phyloP scores from a whole-genome alignment of 2,888 invertebrate genomes.

The Drosophila emarginata region DNA sequence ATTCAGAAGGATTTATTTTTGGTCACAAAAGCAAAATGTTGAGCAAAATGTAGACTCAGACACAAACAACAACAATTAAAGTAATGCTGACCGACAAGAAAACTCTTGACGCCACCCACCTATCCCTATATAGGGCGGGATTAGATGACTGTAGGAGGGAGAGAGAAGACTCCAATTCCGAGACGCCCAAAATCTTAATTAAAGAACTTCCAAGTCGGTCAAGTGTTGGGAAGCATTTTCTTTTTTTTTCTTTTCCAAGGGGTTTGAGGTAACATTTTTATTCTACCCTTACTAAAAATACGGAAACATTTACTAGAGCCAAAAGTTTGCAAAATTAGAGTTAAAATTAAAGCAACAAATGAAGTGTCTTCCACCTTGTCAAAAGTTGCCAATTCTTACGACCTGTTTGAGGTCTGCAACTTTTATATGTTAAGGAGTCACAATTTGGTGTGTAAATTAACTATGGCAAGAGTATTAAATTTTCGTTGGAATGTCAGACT shows the following conservation, averaged over 20 bases:
- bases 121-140: constrained; percentile 46
- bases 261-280: constrained; percentile 23
- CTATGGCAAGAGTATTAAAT: constrained; percentile 6
- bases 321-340: background rate
- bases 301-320: background rate
- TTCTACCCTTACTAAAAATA: background rate
- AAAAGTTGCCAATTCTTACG: too few species aligned
- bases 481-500: constrained; percentile 35
- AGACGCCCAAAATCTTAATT: constrained; percentile 77
- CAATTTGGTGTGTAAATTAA: too few species aligned
- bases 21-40: constrained; percentile 68
- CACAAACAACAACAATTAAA: constrained; percentile 72
- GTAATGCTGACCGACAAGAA: constrained; percentile 72
- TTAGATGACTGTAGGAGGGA: constrained; percentile 31
- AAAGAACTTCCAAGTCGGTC: constrained; percentile 74
- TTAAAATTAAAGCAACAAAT: too few species aligned
- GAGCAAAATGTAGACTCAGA: constrained; percentile 53
- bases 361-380: too few species aligned
- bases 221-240: constrained; percentile 45
- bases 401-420: background rate
- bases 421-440: background rate
- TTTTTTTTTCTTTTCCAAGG: background rate
- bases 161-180: constrained; percentile 42
- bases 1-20: constrained; percentile 76
- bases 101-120: background rate